phyloP scores from a whole-genome alignment of 1,140 invertebrate species.

The Ceratina calcarata region DNA sequence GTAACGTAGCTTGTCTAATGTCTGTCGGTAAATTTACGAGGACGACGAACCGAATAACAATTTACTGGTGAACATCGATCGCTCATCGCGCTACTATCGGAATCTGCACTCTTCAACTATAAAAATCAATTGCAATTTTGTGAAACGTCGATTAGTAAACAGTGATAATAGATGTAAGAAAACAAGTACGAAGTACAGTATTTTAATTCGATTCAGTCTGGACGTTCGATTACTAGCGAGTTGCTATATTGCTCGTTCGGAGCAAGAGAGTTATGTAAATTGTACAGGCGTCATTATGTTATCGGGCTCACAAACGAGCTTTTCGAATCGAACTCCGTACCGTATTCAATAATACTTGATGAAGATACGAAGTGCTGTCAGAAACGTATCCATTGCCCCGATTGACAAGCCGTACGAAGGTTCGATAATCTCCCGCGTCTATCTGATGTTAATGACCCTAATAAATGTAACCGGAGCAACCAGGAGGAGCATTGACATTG shows the following conservation, averaged over 20 bases:
- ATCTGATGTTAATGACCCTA: conserved; percentile 79
- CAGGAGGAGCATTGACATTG: conserved; percentile 76
- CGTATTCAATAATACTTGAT: conserved; percentile 16
- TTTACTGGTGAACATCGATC: no score
- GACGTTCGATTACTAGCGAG: not conserved
- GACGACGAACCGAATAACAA: no score
- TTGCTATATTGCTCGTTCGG: not conserved
- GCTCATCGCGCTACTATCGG: no score
- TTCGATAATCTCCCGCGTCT: conserved; percentile 67
- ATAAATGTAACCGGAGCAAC: conserved; percentile 76
- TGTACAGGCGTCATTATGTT: not conserved
- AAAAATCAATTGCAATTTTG: no score
- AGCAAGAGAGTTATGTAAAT: conserved; percentile 14
- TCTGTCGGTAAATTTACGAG: no score
- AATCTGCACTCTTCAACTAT: no score
- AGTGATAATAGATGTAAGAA: no score
- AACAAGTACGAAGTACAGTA: not conserved
- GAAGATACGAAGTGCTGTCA: conserved; percentile 36
- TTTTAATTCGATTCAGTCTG: not conserved
- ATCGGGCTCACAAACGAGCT: not conserved
- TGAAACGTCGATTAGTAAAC: no score
- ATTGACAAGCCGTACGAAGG: conserved; percentile 28
- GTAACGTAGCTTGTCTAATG: no score
- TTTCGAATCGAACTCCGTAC: not conserved
- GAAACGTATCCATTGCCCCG: conserved; percentile 36